Evolutionary conservation across 2,113 vertebrate species (phyloP), one percentile per base, ranked within the genome.

Genomic region (Notiomystis cincta): DNA sequence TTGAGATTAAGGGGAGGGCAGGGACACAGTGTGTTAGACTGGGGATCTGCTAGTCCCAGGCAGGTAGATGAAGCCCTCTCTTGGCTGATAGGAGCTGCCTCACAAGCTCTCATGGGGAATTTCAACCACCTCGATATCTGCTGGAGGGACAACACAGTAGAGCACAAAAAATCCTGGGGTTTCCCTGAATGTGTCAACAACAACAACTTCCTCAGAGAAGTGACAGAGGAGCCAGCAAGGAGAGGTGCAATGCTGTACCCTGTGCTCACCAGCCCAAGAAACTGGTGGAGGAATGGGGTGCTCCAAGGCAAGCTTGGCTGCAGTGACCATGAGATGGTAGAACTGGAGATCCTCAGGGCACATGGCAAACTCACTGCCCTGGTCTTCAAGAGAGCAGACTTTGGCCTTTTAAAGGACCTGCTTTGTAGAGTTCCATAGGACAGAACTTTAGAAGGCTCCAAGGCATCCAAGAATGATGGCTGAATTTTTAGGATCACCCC

Each of bases 21-120:
- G 42, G 24, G 30, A 40, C 35, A 20, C 0, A 0, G 10, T 23
- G 3, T 40, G 6, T n/a, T 47, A 8, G 24, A 30, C 2, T 28
- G 48, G 9, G 15, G 9, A 21, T 24, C 15, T 56, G 28, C 50
- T 30, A 10, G 5, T 15, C 3, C 10, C 19, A 20, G 25, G 20
- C 24, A 56, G 30, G 42, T 11, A 24, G 30, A 40, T n/a, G 24
- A 40, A 75, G 13, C 20, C n/a, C 10, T 64, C 15, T 47, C 18
- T 13, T n/a, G 35, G 24, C 35, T 1, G 0, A 35, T 0, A 35
- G 20, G 30, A 57, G 25, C 70, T 75, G 42, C 13, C 30, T 40
- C 8, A 13, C 10, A 47, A n/a, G 11, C 17, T 16, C 16, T 42
- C 16, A 4, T 3, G 21, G 13, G 11, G 13, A 11, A 57, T 35